Evolutionary conservation across 2,888 invertebrate genomes (phyloP).

Genomic region (Acholoe squamosa): DNA sequence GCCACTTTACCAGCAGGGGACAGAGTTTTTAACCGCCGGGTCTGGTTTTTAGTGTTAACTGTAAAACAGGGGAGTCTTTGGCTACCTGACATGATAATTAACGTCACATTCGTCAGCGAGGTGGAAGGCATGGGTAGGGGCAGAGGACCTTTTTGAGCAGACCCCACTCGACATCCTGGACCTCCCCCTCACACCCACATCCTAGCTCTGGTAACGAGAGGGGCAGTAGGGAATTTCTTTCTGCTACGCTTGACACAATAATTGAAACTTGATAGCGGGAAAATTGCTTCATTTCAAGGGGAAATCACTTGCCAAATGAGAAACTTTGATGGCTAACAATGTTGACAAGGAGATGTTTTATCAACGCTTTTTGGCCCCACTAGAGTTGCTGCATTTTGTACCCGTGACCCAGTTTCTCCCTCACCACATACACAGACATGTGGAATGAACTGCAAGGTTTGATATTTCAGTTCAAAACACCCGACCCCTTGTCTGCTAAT

Average conservation of each 20-base stretch:
- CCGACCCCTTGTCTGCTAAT: too few species aligned
- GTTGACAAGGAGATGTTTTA: slow-evolving; percentile 59
- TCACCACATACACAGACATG: not conserved
- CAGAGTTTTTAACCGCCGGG: too few species aligned
- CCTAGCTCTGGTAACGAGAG: too few species aligned
- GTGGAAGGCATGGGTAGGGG: not conserved
- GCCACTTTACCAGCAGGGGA: too few species aligned
- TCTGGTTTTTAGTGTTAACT: too few species aligned
- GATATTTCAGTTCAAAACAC: too few species aligned
- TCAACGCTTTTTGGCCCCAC: not conserved
- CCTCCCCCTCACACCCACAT: not conserved
- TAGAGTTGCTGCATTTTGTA: not conserved
- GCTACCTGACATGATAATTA: slow-evolving; percentile 47
- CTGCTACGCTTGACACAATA: slow-evolving; percentile 59
- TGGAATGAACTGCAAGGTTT: too few species aligned
- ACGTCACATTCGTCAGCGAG: slow-evolving; percentile 16
- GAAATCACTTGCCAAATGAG: slow-evolving; percentile 61
- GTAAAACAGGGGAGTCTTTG: not conserved
- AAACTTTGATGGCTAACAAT: slow-evolving; percentile 59
- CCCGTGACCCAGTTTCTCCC: not conserved
- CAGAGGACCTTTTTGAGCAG: not conserved
- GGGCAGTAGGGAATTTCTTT: not conserved
- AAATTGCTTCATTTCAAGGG: slow-evolving; percentile 61
- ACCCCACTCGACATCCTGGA: not conserved
- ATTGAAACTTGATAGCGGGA: slow-evolving; percentile 61